phyloP scores from a whole-genome alignment of 2,797 vertebrate genomes.

The Myiotriccus ornatus region DNA sequence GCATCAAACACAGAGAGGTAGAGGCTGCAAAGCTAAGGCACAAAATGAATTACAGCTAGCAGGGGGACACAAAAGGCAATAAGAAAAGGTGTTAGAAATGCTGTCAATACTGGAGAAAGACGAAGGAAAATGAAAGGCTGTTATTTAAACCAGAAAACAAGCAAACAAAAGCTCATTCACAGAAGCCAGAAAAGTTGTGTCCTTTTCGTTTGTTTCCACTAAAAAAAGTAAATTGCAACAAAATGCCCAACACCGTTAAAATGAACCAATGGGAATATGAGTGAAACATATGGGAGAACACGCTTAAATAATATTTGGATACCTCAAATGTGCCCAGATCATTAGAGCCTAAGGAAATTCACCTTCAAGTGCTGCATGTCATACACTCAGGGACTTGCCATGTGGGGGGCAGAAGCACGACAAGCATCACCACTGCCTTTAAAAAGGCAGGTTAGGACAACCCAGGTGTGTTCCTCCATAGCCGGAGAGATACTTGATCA shows the following conservation, averaged over 20 bases:
- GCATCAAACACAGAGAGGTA: not conserved
- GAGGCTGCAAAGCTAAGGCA: conserved; percentile 27
- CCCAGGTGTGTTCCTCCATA: not conserved
- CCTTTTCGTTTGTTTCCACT: not conserved
- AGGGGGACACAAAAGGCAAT: conserved; percentile 27
- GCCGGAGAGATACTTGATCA: not conserved
- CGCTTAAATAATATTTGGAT: not conserved
- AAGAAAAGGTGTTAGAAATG: conserved; percentile 48
- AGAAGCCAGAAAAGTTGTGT: not conserved
- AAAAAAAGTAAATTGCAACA: not conserved
- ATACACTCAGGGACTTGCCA: not conserved
- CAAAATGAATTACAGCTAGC: conserved; percentile 45
- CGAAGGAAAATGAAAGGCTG: conserved; percentile 18
- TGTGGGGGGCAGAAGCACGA: not conserved
- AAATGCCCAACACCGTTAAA: not conserved
- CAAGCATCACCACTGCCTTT: not conserved
- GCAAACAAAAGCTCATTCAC: conserved; percentile 18
- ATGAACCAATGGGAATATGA: not conserved
- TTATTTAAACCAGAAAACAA: conserved; percentile 44
- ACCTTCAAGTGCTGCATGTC: not conserved
- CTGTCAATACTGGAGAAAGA: conserved; percentile 17
- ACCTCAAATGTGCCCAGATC: not conserved
- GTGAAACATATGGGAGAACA: not conserved
- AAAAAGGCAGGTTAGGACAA: not conserved
- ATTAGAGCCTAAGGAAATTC: not conserved